A percentile compares a stretch with the other conserved stretches of the same genome.
Conservation (phyloP, 2,888 invertebrate species). For the Acanthosepion pharaonis region DNA sequence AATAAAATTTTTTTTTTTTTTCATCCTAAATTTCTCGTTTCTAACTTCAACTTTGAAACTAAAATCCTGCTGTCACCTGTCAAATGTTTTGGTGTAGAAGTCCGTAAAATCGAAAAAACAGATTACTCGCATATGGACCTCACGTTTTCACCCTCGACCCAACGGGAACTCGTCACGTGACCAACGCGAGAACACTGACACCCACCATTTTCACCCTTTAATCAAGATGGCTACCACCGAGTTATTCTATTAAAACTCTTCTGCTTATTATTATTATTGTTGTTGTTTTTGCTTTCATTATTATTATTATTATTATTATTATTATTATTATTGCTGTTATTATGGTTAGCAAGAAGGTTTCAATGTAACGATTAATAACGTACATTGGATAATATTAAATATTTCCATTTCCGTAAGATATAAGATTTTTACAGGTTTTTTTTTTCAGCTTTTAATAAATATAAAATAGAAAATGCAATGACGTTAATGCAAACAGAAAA, state of each 20-base stretch:
- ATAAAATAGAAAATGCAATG: too few species aligned
- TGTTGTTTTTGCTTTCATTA: background rate
- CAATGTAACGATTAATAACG: too few species aligned
- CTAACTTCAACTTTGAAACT: background rate
- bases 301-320: background rate
- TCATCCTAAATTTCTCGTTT: background rate
- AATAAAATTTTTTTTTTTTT: background rate
- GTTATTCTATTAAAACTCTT: background rate
- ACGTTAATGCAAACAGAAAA: too few species aligned
- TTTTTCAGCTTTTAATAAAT: too few species aligned
- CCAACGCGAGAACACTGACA: background rate
- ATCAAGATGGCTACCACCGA: background rate
- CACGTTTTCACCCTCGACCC: background rate
- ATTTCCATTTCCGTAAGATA: too few species aligned
- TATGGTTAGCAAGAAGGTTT: background rate
- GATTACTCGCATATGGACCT: background rate
- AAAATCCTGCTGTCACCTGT: background rate
- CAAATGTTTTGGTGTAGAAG: background rate
- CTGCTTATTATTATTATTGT: background rate
- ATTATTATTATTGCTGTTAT: background rate
- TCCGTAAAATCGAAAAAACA: constrained; percentile 17
- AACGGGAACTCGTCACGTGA: background rate
- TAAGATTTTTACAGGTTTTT: too few species aligned
- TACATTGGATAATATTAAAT: too few species aligned
- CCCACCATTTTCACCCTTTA: background rate